phyloP scores from a whole-genome alignment of 2,797 vertebrate genomes.

The Pseudochirops corinnae region DNA sequence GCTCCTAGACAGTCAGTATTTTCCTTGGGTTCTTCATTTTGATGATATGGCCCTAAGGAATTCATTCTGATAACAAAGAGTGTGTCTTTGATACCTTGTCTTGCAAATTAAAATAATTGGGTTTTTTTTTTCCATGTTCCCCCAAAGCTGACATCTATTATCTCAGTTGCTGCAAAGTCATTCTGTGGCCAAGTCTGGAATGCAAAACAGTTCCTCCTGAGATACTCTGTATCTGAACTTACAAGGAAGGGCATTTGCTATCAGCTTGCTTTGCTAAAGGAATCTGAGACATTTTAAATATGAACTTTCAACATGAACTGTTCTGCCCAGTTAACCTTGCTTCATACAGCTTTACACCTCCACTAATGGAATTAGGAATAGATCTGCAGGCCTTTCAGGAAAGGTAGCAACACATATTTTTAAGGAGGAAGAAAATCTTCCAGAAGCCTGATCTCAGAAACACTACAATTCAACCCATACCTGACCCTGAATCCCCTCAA shows the following conservation, averaged over 20 bases:
- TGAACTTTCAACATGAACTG: constrained; percentile 79
- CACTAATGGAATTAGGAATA: not conserved
- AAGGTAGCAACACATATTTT: not conserved
- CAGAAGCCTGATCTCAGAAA: not conserved
- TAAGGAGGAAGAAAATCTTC: not conserved
- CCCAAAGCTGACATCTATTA: not conserved
- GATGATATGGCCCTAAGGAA: not conserved
- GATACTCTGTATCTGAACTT: constrained; percentile 79
- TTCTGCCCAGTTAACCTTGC: constrained; percentile 65
- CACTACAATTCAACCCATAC: not conserved
- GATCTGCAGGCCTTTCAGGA: not conserved
- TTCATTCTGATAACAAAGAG: constrained; percentile 36
- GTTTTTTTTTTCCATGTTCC: constrained; percentile 41
- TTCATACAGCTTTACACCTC: constrained; percentile 57
- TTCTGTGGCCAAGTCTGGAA: constrained; percentile 80
- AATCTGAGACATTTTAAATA: constrained; percentile 88
- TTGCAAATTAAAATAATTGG: constrained; percentile 52
- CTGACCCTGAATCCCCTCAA: not conserved
- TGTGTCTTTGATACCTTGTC: constrained; percentile 49
- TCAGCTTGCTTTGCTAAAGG: constrained; percentile 82
- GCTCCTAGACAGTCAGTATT: not conserved
- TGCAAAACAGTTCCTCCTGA: constrained; percentile 77
- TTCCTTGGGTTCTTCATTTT: constrained; percentile 3
- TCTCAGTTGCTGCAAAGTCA: constrained; percentile 75
- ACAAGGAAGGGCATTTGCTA: constrained; percentile 77